Evolutionary conservation across 2,113 vertebrate genomes (phyloP).

Genomic region (Danionella cerebrum): DNA sequence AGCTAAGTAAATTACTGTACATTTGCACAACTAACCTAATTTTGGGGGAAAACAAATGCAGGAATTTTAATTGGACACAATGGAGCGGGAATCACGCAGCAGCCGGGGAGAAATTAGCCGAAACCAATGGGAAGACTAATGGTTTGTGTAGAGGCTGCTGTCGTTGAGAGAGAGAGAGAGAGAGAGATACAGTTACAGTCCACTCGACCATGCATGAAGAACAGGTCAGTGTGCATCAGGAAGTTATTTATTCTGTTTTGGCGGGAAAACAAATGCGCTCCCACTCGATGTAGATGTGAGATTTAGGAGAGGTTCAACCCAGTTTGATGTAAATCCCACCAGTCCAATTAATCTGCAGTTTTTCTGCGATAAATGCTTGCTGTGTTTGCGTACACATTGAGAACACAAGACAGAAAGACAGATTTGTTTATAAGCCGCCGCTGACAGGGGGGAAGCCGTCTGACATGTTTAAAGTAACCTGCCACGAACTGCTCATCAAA

Average conservation of each 20-base stretch:
- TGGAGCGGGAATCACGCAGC: slow-evolving; percentile 43
- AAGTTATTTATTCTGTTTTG: slow-evolving; percentile 44
- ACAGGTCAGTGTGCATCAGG: slow-evolving; percentile 41
- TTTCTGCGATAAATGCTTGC: neutral
- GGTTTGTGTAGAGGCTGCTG: slow-evolving; percentile 48
- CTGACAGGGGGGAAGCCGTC: slow-evolving; percentile 39
- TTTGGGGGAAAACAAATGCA: slow-evolving; percentile 65
- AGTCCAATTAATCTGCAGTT: neutral
- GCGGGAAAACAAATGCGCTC: slow-evolving; percentile 17
- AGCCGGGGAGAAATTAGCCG: slow-evolving; percentile 52
- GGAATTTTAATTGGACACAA: slow-evolving; percentile 64
- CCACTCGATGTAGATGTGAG: slow-evolving; percentile 20
- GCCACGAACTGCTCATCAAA: slow-evolving; percentile 25
- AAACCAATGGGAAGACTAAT: slow-evolving; percentile 52
- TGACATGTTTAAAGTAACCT: slow-evolving; percentile 49
- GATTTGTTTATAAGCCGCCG: slow-evolving; percentile 35
- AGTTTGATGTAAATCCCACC: neutral
- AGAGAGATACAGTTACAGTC: slow-evolving; percentile 38
- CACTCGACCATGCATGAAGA: slow-evolving; percentile 40
- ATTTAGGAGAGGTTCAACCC: neutral
- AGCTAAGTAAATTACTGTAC: slow-evolving; percentile 67
- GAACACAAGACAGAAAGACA: neutral
- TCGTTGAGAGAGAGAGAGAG: slow-evolving; percentile 29
- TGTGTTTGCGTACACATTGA: neutral
- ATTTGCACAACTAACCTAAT: slow-evolving; percentile 70